Evolutionary conservation across 2,797 vertebrate species (phyloP).

Genomic region (Aselliscus stoliczkanus): DNA sequence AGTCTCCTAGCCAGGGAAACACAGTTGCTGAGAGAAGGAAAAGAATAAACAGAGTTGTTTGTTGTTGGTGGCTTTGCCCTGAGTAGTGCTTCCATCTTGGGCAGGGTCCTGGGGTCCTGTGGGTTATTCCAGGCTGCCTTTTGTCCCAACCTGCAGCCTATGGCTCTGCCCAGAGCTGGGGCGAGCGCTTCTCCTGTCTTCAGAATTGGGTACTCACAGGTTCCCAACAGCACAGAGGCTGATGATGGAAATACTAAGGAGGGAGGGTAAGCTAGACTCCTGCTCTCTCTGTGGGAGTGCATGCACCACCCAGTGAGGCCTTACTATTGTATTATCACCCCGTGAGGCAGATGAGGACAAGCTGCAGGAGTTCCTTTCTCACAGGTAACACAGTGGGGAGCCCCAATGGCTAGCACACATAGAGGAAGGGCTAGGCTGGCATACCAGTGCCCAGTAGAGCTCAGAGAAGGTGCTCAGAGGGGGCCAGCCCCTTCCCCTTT

Average conservation of each 20-base stretch:
- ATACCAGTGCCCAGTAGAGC: neutral
- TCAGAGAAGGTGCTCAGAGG: neutral
- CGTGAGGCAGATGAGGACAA: neutral
- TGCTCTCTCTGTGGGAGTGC: rapidly evolving
- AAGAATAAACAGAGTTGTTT: neutral
- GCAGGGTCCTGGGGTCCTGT: neutral
- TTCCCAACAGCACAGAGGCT: neutral
- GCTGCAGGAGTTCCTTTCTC: neutral
- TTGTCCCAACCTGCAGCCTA: neutral
- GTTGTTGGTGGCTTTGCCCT: neutral
- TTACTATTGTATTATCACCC: neutral
- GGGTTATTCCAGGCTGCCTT: neutral
- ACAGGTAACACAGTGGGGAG: neutral
- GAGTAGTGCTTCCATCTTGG: neutral
- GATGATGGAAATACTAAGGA: neutral
- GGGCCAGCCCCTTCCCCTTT: neutral
- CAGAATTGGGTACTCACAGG: neutral
- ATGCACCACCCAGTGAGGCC: neutral
- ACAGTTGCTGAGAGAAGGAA: neutral
- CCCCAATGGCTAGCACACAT: neutral
- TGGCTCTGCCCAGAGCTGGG: neutral
- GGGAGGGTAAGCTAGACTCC: neutral
- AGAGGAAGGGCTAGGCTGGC: neutral
- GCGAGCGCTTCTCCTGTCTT: neutral
- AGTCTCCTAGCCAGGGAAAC: neutral